Evolutionary conservation across 1,140 invertebrate genomes (phyloP), one percentile per base, ranked within the genome.

Genomic region (Temnothorax curvispinosus): DNA sequence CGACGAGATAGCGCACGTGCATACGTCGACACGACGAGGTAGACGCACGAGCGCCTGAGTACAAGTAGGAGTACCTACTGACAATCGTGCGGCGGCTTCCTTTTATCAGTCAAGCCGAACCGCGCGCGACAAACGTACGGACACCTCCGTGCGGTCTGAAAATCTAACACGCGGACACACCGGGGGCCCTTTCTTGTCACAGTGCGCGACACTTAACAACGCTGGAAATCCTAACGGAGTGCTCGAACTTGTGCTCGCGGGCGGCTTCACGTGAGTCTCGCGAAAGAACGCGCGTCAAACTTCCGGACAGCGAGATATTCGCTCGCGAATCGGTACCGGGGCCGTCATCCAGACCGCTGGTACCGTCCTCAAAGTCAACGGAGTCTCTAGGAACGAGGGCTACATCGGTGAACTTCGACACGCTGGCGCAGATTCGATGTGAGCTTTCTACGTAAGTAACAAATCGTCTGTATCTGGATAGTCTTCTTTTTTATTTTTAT

Each of bases 61-160:
- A 47, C 69, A n/a, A 84, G 80, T 18, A 82, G 67, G 35, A 89
- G 72, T 56, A 65, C 21, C 21, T 21, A 21, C 56, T 80, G 85
- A 77, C 87, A 90, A 89, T 72, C 72, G 84, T 69, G 21, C 76
- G 38, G 41, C 52, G 69, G 89, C 78, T 82, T 87, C 72, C 54
- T 92, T 93, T 94, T 94, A 95, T 95, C 94, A 95, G 94, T 94
- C 93, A 94, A 94, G 91, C 87, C 88, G 91, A 91, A 93, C 91
- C 92, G 91, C 89, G 91, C 92, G 93, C 86, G 87, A 82, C 85
- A 93, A 89, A 90, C 38, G 6, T 3, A 41, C 94, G 87, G 92
- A 62, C 60, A 60, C 62, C 41, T 50, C 47, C 41, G 56, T 67
- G 52, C 7, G 2, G 54, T 84, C 54, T 13, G 11, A 84, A 76